These are phyloP conservation scores for Fregetta grallaria DNA, from an alignment of 2,113 vertebrate genomes.

Conservation along the genomic window DNA sequence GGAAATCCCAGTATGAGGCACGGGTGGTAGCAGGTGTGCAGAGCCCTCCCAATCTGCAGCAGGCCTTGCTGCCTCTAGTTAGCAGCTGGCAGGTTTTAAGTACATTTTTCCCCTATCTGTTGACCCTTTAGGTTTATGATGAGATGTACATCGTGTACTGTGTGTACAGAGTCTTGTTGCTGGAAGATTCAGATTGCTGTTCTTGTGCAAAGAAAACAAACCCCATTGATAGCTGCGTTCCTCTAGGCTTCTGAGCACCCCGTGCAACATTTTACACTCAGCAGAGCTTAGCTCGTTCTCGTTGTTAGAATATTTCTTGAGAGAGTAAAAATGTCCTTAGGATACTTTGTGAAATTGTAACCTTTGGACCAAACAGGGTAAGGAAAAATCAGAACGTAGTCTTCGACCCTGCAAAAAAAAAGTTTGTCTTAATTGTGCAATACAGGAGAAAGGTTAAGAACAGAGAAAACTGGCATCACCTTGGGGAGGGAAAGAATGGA, in stretches of 20 bases:
- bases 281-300: neutral
- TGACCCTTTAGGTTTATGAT: neutral
- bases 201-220: neutral
- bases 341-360: slow-evolving; percentile 35
- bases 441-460: neutral
- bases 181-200: neutral
- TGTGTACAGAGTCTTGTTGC: neutral
- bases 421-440: neutral
- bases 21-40: neutral
- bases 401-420: neutral
- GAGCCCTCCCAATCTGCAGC: neutral
- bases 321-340: slow-evolving; percentile 46
- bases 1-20: neutral
- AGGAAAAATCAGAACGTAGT: neutral
- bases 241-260: neutral
- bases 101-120: neutral
- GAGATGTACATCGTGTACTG: neutral
- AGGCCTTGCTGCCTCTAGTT: neutral
- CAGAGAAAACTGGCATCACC: neutral
- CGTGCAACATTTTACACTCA: slow-evolving; percentile 7
- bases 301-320: slow-evolving; percentile 30
- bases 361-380: slow-evolving; percentile 22
- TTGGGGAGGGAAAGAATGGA: neutral
- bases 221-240: neutral
- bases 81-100: neutral